Evolutionary conservation across 1,140 invertebrate species (phyloP).

Genomic region (Drosophila azteca): DNA sequence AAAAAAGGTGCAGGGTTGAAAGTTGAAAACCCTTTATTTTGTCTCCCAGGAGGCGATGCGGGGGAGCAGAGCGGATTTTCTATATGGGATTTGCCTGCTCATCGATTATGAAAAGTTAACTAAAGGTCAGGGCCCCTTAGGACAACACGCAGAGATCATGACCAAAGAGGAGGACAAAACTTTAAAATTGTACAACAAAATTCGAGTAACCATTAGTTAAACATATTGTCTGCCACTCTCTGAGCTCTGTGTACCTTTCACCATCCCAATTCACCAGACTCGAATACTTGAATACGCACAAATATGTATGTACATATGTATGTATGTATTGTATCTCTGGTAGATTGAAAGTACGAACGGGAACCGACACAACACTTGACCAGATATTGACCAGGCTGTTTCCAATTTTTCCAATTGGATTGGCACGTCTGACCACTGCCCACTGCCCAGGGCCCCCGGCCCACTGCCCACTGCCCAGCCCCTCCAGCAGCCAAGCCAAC

Average conservation of each 20-base stretch:
- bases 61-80: neutral
- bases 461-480: no score
- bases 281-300: no score
- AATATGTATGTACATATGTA: neutral
- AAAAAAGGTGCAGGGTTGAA: conserved; percentile 71
- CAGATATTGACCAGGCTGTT: conserved; percentile 38
- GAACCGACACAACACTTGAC: conserved; percentile 3
- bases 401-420: conserved; percentile 50
- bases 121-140: conserved; percentile 56
- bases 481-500: neutral
- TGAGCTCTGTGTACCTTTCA: neutral
- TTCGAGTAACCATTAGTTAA: conserved; percentile 16
- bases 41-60: conserved; percentile 14
- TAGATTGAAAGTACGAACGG: neutral
- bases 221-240: conserved; percentile 1
- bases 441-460: no score
- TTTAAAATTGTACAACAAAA: conserved; percentile 12
- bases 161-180: conserved; percentile 21
- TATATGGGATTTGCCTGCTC: conserved; percentile 56
- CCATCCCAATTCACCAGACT: no score
- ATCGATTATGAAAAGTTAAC: conserved; percentile 77
- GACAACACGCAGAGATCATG: conserved; percentile 15
- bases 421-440: conserved; percentile 10
- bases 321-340: conserved; percentile 2
- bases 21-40: conserved; percentile 73